Evolutionary conservation across 2,113 vertebrate species (phyloP), one percentile per base, ranked within the genome.

Genomic region (Planiliza haematocheilus): DNA sequence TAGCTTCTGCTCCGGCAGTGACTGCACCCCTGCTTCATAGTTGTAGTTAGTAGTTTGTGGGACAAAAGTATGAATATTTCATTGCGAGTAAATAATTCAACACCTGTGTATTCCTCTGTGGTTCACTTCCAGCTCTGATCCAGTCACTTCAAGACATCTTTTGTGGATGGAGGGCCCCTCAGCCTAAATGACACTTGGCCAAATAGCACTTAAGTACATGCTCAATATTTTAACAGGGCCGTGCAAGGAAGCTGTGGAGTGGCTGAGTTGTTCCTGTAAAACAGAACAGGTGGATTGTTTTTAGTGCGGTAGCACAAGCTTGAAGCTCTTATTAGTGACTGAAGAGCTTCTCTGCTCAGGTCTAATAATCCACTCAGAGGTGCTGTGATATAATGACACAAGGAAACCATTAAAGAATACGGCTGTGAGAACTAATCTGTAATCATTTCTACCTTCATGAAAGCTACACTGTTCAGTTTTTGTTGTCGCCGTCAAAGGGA

Each of bases 121-220:
- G 83, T 81, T 91, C 79, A 14, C 88, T 66, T 82, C 39, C 81
- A 86, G 85, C 89, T 81, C 89, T 83, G 90, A 92, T 91, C 86
- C 86, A 92, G 89, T 93, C 92, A 88, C 90, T 93, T 92, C 79
- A 93, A 93, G 92, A 88, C 82, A 59, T 92, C 91, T 91, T 94
- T 90, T 90, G 90, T 92, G 86, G 89, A 88, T 91, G 86, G 89
- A 94, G 93, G 88, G 89, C 89, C 89, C 91, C 93, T 93, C 91
- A 93, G 90, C 89, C 88, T 92, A 91, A 94, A 93, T 93, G 90
- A 91, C 93, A 94, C 93, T 94, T 90, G 88, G 91, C 91, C 93
- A 94, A 94, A 94, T 92, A 93, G 92, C 93, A 94, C 93, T 94
- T 94, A 93, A 94, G 94, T 89, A 93, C 91, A 87, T 93, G 88